Evolutionary conservation across 1,140 invertebrate species (phyloP).

Genomic region (Lutraria rhynchaena): DNA sequence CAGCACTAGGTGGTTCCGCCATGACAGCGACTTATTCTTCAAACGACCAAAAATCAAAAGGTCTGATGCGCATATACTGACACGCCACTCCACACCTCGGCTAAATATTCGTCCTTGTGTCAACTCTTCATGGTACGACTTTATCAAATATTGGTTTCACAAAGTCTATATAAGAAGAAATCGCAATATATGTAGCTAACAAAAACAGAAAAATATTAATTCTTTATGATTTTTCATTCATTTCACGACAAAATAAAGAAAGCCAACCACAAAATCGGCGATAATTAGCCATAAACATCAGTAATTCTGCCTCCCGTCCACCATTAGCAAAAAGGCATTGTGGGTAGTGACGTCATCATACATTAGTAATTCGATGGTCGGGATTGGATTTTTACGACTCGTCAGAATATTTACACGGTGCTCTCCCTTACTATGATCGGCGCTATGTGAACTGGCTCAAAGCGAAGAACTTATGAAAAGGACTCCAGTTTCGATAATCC

Average conservation of each 20-base stretch:
- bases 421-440: too few relatives aligned
- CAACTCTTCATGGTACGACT: conserved; percentile 17
- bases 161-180: not conserved
- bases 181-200: not conserved
- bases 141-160: not conserved
- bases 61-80: not conserved
- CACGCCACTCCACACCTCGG: not conserved
- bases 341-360: conserved; percentile 48
- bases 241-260: not conserved
- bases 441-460: not conserved
- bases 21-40: not conserved
- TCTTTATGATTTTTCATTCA: not conserved
- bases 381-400: not conserved
- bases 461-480: not conserved
- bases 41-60: not conserved
- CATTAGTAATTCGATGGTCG: conserved; percentile 11
- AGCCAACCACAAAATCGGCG: conserved; percentile 12
- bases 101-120: not conserved
- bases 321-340: conserved; percentile 44
- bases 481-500: not conserved
- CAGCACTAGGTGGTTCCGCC: conserved; percentile 21
- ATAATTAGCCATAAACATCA: conserved; percentile 32
- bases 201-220: not conserved
- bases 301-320: conserved; percentile 56
- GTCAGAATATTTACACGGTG: too few relatives aligned